These are phyloP conservation scores for Andrena minutula DNA, from an alignment of 2,888 invertebrate species.

Conservation along the genomic window DNA sequence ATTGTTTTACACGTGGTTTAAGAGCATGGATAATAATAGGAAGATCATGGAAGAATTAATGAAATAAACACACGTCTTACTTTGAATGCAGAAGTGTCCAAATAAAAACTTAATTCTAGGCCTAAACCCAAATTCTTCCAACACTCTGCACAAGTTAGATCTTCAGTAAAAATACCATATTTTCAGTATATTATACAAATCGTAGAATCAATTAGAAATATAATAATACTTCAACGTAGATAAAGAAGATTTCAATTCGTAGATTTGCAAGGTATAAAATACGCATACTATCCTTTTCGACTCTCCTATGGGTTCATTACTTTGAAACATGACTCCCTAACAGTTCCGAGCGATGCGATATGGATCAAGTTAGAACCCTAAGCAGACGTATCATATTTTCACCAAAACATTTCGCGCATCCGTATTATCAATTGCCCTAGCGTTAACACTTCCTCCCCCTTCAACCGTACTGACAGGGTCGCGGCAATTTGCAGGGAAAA, in stretches of 20 bases:
- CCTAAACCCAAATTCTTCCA: too few relatives aligned
- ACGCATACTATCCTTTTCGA: too few relatives aligned
- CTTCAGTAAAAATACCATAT: too few relatives aligned
- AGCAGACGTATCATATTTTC: slow-evolving; percentile 3
- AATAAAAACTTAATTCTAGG: too few relatives aligned
- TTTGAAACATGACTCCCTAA: background rate
- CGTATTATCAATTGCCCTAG: slow-evolving; percentile 29
- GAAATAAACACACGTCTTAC: too few relatives aligned
- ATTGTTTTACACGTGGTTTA: background rate
- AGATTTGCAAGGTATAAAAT: too few relatives aligned
- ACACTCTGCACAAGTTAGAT: too few relatives aligned
- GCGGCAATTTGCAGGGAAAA: slow-evolving; percentile 52
- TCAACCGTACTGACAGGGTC: slow-evolving; percentile 7
- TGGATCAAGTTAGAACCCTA: background rate
- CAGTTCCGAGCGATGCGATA: background rate
- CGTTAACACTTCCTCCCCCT: slow-evolving; percentile 24
- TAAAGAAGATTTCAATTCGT: too few relatives aligned
- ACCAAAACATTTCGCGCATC: background rate
- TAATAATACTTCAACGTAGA: too few relatives aligned
- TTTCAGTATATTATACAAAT: background rate
- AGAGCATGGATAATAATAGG: background rate
- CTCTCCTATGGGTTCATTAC: background rate
- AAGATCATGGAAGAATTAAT: too few relatives aligned
- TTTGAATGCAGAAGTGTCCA: too few relatives aligned
- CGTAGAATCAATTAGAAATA: background rate